Base-by-base conservation (phyloP, 2,888 invertebrate genomes). In the Ellobium chinense region DNA sequence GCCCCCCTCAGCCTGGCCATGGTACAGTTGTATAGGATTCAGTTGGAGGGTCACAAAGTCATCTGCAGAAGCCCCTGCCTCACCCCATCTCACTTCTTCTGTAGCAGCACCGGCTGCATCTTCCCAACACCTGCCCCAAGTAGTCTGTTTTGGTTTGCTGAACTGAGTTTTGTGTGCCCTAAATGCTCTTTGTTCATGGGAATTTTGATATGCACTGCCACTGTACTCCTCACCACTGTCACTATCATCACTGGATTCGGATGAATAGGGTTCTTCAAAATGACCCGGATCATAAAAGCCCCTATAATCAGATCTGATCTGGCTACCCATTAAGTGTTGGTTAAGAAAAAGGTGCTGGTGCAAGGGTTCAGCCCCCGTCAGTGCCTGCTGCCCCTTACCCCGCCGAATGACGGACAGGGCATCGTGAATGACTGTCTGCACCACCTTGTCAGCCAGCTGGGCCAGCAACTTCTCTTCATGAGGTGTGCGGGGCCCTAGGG, bases 51-150 rank as follows among this genome's bases (percentile, higher is more conserved):
- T 82, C 56, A 83, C 75, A 69, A 46, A 69, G 1, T 56, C 60
- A 37, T 21, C 18, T 12, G 36, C 29, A 21, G 74, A 58, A 65
- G 66, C 60, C 31, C 68, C 80, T 31, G 58, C 91, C 60, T 91
- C 91, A 18, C 91, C 91, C 39, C 90, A 91, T 24, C 91, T 91
- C 73, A 82, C 86, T 60, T 87, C 83, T n/a, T 83, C 83, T 60
- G 87, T 85, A 54, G 56, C 72, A 24, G 76, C 36, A 31, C 65
- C 72, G 12, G 27, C 69, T 31, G 46, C 9, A n/a, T 24, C 66
- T 4, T 70, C 56, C 31, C 14, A n/a, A 65, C 12, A 24, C n/a
- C 63, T n/a, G 36, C 56, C 21, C 21, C 27, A 69, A 14, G 27
- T 36, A 72, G 21, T n/a, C 12, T 14, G 1, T 24, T 69, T 34